Conservation (phyloP, 2,113 vertebrate species). For the Psephotus haematonotus region DNA sequence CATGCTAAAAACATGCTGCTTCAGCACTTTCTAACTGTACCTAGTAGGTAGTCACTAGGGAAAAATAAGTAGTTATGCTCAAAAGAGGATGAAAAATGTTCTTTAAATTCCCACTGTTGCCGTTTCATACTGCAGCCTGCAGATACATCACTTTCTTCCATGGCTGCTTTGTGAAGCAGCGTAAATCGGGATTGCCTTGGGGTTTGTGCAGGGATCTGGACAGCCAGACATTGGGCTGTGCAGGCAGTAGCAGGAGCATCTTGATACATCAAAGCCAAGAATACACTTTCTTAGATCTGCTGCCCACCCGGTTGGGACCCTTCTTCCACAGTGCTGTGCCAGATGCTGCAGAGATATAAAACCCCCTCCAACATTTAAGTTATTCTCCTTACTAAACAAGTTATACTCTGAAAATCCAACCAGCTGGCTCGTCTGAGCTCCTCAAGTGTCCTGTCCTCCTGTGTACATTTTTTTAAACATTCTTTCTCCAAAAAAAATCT, state of each 20-base stretch:
- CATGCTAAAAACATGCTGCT: not conserved
- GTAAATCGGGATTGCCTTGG: fast-evolving
- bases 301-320: not conserved
- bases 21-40: not conserved
- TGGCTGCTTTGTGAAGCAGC: not conserved
- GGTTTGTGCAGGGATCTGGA: not conserved
- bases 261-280: not conserved
- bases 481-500: not conserved
- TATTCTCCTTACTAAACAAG: not conserved
- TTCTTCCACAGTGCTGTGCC: not conserved
- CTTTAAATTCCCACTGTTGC: not conserved
- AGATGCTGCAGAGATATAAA: no score
- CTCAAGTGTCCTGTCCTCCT: not conserved
- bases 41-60: not conserved
- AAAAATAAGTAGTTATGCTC: not conserved
- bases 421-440: not conserved
- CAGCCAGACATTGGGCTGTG: no score
- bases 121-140: not conserved
- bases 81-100: not conserved
- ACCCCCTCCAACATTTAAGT: no score
- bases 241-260: not conserved
- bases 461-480: not conserved
- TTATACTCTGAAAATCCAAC: not conserved
- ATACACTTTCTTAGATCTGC: not conserved
- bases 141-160: not conserved